Base-by-base conservation (phyloP, 1,140 invertebrate genomes). In the Drosophila saltans region DNA sequence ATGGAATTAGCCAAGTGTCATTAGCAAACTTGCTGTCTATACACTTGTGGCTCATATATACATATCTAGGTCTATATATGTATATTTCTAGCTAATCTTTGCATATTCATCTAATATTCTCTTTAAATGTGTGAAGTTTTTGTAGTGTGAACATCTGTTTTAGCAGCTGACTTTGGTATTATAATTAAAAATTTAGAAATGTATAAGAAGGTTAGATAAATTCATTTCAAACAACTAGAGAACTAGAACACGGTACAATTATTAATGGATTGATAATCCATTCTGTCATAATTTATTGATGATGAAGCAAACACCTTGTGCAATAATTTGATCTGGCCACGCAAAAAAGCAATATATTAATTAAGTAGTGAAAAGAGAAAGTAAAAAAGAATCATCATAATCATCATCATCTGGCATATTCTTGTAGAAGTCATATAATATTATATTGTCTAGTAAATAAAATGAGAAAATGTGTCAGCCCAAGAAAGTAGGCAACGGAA, bases 321-420 rank as follows among this genome's bases (percentile, higher is more conserved):
- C 74, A 85, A 81, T 74, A 71, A 80, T 77, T 68, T 62, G 57
- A 55, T 39, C 48, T 61, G 65, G 55, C 68, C 81, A 85, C 83
- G 82, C 82, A 68, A 84, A 81, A 69, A 75, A 66, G 67, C 45
- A 75, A 81, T 84, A 78, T 61, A 71, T 71, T 71, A 70, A 28
- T 40, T 41, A 10, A 65, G 69, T 26, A 52, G 52, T 69, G 71
- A 78, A 82, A 72, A 67, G 57, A 69, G 62, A 36, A 40, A 11
- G 0, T 40, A 10, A 43, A 52, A 10, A 30, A 30, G 4, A 30
- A 30, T 26, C 21, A 52, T 48, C 45, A 52, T 58, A 30, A 58
- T 58, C 7, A 58, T 58, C 3, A 21, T 48, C 39, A 59, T 82
- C 41, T 66, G 48, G 41, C 52, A 68, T 63, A 30, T 63, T 55